phyloP scores from a whole-genome alignment of 1,140 invertebrate genomes.

The Anagrus nilaparvatae region DNA sequence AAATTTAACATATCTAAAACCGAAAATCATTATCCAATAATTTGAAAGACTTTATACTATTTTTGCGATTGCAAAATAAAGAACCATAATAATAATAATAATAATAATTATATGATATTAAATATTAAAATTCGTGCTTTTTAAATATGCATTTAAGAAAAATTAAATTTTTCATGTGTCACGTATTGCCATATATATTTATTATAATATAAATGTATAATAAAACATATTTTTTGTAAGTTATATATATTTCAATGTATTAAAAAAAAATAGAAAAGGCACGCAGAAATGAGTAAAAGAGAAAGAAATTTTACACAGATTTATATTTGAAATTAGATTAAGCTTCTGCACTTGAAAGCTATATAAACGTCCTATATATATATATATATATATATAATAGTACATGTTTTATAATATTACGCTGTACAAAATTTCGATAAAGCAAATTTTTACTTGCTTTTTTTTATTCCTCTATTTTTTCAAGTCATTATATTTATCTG shows the following conservation, averaged over 20 bases:
- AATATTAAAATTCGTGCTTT: slow-evolving; percentile 14
- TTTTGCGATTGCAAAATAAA: no score
- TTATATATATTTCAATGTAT: slow-evolving; percentile 9
- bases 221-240: slow-evolving; percentile 1
- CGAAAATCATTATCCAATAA: no score
- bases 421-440: no score
- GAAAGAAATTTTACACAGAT: slow-evolving; percentile 31
- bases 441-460: no score
- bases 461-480: no score
- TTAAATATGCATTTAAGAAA: slow-evolving; percentile 24
- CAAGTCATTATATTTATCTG: no score
- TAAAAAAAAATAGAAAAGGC: slow-evolving; percentile 22
- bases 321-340: slow-evolving; percentile 45
- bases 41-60: no score
- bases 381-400: no score
- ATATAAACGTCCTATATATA: slow-evolving; percentile 42
- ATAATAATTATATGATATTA: background rate
- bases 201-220: slow-evolving; percentile 13
- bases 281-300: slow-evolving; percentile 19
- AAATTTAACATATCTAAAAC: no score
- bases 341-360: slow-evolving; percentile 43
- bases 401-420: no score
- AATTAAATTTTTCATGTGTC: slow-evolving; percentile 24
- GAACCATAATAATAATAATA: no score
- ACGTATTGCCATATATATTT: slow-evolving; percentile 22